These are phyloP conservation scores for Copsychus sechellarum DNA, from an alignment of 2,113 vertebrate genomes.

Conservation along the genomic window DNA sequence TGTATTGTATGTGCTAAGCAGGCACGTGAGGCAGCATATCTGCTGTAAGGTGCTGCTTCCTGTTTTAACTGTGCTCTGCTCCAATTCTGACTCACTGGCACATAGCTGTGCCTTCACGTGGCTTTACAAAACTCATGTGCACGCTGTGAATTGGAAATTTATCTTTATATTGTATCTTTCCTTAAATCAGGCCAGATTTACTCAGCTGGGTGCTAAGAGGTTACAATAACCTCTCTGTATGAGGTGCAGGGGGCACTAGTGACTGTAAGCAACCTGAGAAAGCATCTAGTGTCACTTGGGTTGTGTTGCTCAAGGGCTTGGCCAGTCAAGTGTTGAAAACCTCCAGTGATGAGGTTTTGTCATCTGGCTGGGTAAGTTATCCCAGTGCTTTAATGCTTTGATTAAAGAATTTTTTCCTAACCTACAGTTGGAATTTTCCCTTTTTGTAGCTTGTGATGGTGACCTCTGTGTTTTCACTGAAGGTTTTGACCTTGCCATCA, in stretches of 20 bases:
- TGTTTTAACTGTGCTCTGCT: background rate
- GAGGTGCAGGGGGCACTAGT: background rate
- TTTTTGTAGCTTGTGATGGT: background rate
- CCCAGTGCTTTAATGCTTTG: background rate
- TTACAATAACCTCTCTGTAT: background rate
- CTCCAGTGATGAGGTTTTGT: background rate
- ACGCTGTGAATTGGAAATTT: background rate
- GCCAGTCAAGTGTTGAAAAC: background rate
- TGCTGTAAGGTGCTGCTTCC: background rate
- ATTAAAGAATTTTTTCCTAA: background rate
- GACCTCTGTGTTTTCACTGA: background rate
- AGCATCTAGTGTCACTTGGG: no score
- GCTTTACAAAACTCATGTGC: background rate
- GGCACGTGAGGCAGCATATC: rapidly evolving
- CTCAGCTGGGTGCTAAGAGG: background rate
- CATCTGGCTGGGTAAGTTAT: background rate
- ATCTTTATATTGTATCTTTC: background rate
- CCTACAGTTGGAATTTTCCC: background rate
- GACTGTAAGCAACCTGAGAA: background rate
- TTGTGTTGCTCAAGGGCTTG: background rate
- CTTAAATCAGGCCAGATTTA: background rate
- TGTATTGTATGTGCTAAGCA: background rate
- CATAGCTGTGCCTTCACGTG: background rate
- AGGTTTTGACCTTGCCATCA: background rate
- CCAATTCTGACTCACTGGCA: background rate